These are phyloP conservation scores for Orgyia antiqua DNA, from an alignment of 2,888 invertebrate species.

Conservation along the genomic window DNA sequence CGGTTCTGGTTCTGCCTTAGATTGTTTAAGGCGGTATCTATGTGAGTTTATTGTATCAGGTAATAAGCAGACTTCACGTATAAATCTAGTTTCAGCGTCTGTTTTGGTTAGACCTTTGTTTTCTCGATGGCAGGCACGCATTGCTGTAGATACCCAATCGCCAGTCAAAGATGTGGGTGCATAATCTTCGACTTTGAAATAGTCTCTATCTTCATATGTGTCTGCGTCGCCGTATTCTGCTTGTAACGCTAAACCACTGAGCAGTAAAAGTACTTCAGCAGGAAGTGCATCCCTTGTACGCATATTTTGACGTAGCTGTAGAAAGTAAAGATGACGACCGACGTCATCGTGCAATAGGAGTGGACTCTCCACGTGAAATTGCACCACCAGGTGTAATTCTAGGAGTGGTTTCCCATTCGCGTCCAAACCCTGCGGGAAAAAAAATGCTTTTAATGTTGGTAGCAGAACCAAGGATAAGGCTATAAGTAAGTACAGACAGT, in stretches of 20 bases:
- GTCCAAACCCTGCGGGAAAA: constrained; percentile 85
- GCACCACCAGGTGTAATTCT: constrained; percentile 93
- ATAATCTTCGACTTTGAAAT: constrained; percentile 91
- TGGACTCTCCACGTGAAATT: constrained; percentile 96
- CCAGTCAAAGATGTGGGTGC: constrained; percentile 84
- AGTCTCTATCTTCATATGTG: constrained; percentile 55
- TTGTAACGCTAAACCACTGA: constrained; percentile 94
- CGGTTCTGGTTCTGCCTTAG: constrained; percentile 85
- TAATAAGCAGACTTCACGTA: constrained; percentile 90
- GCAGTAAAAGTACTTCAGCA: constrained; percentile 83
- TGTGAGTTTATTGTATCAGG: constrained; percentile 95
- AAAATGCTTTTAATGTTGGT: no score
- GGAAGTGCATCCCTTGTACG: constrained; percentile 81
- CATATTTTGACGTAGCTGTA: constrained; percentile 94
- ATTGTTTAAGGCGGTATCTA: constrained; percentile 87
- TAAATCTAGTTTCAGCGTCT: constrained; percentile 92
- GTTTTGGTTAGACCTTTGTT: constrained; percentile 86
- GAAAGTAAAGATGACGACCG: constrained; percentile 95
- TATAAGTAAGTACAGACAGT: no score
- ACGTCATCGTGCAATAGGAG: constrained; percentile 93
- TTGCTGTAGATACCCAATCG: constrained; percentile 77
- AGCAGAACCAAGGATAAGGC: not conserved
- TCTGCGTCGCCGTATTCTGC: constrained; percentile 92
- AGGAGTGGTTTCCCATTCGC: constrained; percentile 93
- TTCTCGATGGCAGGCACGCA: constrained; percentile 89